phyloP scores from a whole-genome alignment of 2,888 invertebrate genomes.

The Germaria angustata region DNA sequence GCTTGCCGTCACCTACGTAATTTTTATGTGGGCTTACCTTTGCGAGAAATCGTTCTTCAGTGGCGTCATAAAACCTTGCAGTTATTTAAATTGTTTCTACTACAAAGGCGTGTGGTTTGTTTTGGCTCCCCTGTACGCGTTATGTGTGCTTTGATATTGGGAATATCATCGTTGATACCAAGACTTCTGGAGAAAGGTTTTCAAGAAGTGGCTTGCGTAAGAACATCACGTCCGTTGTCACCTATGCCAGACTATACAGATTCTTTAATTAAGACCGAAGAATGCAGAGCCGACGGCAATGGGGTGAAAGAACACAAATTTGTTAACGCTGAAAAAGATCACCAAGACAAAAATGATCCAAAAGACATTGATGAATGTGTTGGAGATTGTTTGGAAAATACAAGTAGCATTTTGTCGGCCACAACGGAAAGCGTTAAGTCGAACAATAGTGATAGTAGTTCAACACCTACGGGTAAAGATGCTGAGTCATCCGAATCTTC shows the following conservation, averaged over 20 bases:
- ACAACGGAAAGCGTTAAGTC: constrained; percentile 40
- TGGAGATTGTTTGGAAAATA: constrained; percentile 37
- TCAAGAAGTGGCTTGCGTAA: constrained; percentile 89
- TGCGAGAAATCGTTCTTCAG: constrained; percentile 78
- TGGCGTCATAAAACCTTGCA: constrained; percentile 96
- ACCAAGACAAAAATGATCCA: background rate
- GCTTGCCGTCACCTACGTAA: constrained; percentile 83
- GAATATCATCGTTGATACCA: constrained; percentile 94
- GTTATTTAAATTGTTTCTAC: constrained; percentile 93
- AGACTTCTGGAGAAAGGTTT: constrained; percentile 93
- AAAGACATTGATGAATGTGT: constrained; percentile 8
- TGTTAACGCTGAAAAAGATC: background rate
- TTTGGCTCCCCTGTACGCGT: constrained; percentile 95
- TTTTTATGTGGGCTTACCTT: constrained; percentile 78
- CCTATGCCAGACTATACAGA: constrained; percentile 85
- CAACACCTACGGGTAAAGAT: constrained; percentile 59
- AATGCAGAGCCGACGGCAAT: background rate
- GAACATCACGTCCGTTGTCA: constrained; percentile 86
- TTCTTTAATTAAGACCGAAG: constrained; percentile 72
- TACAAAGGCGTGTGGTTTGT: constrained; percentile 94
- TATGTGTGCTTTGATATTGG: constrained; percentile 91
- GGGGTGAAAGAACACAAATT: constrained; percentile 12
- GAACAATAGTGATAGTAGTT: constrained; percentile 61
- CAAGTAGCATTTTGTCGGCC: background rate
- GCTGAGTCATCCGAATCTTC: constrained; percentile 68